A percentile compares a stretch with the other conserved stretches of the same genome.
phyloP scores from a whole-genome alignment of 64 coral and sea anemone species.

The Anthopleura sola region DNA sequence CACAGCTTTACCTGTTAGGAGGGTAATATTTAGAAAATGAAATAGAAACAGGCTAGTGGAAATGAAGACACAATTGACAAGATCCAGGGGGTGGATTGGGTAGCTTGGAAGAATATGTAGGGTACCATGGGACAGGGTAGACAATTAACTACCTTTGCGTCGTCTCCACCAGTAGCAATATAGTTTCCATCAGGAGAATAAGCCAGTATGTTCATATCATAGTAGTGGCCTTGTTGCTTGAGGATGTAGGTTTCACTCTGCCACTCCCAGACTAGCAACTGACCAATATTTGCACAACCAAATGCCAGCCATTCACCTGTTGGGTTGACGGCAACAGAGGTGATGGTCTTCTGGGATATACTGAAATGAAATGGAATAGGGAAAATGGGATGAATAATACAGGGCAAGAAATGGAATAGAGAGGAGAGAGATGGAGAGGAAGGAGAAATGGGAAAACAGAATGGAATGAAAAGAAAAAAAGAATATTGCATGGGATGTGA shows the following conservation, averaged over 20 bases:
- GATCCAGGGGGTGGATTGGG: too few relatives aligned
- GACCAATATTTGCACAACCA: constrained; percentile 84
- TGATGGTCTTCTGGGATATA: constrained; percentile 80
- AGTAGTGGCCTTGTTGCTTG: constrained; percentile 96
- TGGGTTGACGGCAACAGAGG: constrained; percentile 74
- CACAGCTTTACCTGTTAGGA: constrained; percentile 82
- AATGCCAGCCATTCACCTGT: constrained; percentile 96
- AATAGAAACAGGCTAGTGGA: not conserved
- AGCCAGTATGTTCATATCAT: constrained; percentile 86
- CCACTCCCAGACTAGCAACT: constrained; percentile 97
- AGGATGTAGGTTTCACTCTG: constrained; percentile 97
- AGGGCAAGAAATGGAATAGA: not conserved
- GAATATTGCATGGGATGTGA: not conserved
- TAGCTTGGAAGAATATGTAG: too few relatives aligned
- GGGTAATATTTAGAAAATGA: not conserved
- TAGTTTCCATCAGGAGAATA: constrained; percentile 93
- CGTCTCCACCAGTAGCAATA: constrained; percentile 93
- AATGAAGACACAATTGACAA: too few relatives aligned
- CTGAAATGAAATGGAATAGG: constrained; percentile 20
- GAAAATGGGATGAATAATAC: not conserved
- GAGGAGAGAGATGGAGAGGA: not conserved
- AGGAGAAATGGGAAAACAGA: not conserved
- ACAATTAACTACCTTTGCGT: constrained; percentile 69
- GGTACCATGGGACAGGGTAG: too few relatives aligned
- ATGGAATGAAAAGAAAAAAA: not conserved